Conservation (phyloP, 2,888 invertebrate species). For the Diploptera punctata region DNA sequence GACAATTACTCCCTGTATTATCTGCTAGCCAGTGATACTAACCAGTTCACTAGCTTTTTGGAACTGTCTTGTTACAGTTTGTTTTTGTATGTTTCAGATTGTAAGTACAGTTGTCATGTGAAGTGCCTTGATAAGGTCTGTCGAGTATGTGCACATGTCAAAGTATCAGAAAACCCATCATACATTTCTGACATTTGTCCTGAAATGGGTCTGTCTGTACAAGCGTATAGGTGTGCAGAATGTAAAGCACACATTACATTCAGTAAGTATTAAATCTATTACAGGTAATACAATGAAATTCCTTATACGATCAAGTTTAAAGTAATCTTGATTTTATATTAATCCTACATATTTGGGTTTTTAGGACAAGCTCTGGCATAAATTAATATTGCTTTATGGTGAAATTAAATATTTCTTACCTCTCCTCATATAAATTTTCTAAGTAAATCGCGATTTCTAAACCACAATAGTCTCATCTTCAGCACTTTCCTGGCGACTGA, state of each 20-base stretch:
- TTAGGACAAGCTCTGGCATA: not conserved
- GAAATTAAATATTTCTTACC: too few relatives aligned
- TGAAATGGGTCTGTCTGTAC: constrained; percentile 83
- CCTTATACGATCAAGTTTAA: too few relatives aligned
- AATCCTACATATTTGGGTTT: not conserved
- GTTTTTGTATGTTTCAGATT: constrained; percentile 63
- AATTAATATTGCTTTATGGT: not conserved
- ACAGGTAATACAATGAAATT: not conserved
- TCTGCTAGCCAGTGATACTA: too few relatives aligned
- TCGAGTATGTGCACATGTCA: constrained; percentile 85
- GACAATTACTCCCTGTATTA: too few relatives aligned
- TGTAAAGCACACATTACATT: constrained; percentile 77
- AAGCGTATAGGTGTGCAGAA: constrained; percentile 87
- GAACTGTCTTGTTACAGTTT: too few relatives aligned
- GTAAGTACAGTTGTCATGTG: constrained; percentile 80
- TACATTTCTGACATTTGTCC: constrained; percentile 87
- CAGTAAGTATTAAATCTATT: constrained; percentile 63
- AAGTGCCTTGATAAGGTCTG: constrained; percentile 86
- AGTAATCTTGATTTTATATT: too few relatives aligned
- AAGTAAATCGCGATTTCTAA: too few relatives aligned
- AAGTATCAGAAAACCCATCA: constrained; percentile 75
- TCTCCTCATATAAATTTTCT: too few relatives aligned
- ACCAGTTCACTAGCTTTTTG: too few relatives aligned
- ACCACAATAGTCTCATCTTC: too few relatives aligned
- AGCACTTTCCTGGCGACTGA: too few relatives aligned